phyloP scores from a whole-genome alignment of 2,888 invertebrate species.

The Prosapia bicincta region DNA sequence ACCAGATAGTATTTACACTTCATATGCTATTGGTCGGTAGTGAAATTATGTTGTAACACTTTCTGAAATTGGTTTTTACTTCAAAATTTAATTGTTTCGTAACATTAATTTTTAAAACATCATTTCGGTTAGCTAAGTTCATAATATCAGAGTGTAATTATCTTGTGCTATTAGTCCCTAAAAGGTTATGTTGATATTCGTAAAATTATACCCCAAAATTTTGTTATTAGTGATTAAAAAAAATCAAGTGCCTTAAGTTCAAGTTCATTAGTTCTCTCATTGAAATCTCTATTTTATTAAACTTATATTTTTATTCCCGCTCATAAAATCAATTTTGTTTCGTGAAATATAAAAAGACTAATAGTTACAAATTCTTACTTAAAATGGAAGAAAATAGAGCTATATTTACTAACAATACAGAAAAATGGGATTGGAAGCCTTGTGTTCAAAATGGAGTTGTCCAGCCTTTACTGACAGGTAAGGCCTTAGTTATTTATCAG shows the following conservation, averaged over 20 bases:
- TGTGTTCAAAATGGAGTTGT: conserved; percentile 73
- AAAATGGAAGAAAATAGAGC: background rate
- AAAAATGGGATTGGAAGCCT: conserved; percentile 20
- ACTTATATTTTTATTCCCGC: too few relatives aligned
- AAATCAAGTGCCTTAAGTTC: background rate
- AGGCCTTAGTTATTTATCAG: too few relatives aligned
- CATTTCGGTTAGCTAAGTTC: too few relatives aligned
- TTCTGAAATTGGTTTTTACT: too few relatives aligned
- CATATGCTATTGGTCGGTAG: background rate
- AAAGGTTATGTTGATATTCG: background rate
- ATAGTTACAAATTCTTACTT: too few relatives aligned
- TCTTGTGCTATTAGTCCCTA: too few relatives aligned
- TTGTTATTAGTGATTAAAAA: background rate
- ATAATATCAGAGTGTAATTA: too few relatives aligned
- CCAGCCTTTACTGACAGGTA: conserved; percentile 87
- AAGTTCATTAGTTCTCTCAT: background rate
- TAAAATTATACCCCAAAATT: background rate
- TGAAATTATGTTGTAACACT: too few relatives aligned
- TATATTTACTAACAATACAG: conserved; percentile 20
- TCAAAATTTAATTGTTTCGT: background rate
- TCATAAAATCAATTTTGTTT: background rate
- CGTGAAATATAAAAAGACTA: too few relatives aligned
- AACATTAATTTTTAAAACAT: background rate
- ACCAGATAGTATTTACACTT: background rate
- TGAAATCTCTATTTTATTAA: background rate